Base-by-base conservation (phyloP, 2,888 invertebrate species). In the Sialis lutaria region DNA sequence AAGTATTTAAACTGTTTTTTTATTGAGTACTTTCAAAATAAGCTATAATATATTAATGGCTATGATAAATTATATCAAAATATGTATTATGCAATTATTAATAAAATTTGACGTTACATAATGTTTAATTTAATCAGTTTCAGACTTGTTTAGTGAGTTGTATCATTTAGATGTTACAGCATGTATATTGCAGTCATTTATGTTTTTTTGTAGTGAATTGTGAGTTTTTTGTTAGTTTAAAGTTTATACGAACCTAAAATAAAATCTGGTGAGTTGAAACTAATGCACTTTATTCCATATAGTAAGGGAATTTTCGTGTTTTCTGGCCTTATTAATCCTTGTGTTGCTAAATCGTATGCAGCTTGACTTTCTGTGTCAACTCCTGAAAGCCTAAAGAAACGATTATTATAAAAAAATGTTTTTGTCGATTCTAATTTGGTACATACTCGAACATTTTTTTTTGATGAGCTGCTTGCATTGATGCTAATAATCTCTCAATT, bases 401-500 rank as follows among this genome's bases (percentile, higher is more conserved):
- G 32, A 45, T 40, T 34, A 46, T 43, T 12, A 42, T 40, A 47
- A 44, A 33, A 35, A 42, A n/a, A 10, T 30, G 40, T 39, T 13
- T 40, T 42, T 46, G 39, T 41, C 30, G 41, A 42, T 34, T 31
- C 22, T n/a, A 33, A 46, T 52, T 50, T 42, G 51, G 40, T 53
- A 72, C 81, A 68, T 68, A 87, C 84, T 85, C 75, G 62, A 79
- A 90, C 83, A 91, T 87, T 59, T 82, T 77, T 52, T 74, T 78
- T 61, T 91, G 92, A 64, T 92, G 89, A 5, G 82, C 75, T 1
- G 89, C 80, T 64, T 95, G 90, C 64, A 89, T 77, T 3, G 83
- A 71, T 2, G 87, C 75, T 13, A 91, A 71, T 12, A 91, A 62
- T 49, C 70, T 72, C 54, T 90, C 89, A 5, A 96, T 63, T 52